Percentiles rank a stretch among this genome's conserved stretches.
Conservation (phyloP, 2,113 vertebrate genomes). For the Oostethus manadensis region DNA sequence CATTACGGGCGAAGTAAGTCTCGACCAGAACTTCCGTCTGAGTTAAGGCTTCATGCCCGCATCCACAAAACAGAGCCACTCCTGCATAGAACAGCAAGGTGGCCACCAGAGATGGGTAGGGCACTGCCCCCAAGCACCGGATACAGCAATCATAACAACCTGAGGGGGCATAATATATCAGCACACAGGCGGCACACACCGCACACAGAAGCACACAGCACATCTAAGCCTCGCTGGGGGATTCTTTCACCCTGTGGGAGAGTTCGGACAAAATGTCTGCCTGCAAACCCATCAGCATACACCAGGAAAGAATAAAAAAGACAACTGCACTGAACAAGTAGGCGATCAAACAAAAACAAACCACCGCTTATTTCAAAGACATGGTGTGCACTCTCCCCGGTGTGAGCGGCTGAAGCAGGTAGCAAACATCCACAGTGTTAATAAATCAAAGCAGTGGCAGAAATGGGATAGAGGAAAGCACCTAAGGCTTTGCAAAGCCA, state of each 20-base stretch:
- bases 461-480: conserved; percentile 68
- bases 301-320: conserved; percentile 37
- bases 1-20: conserved; percentile 91
- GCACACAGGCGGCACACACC: conserved; percentile 72
- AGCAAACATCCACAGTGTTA: conserved; percentile 64
- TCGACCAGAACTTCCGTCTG: conserved; percentile 88
- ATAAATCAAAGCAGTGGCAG: conserved; percentile 57
- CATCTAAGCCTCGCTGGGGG: conserved; percentile 54
- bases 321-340: conserved; percentile 41
- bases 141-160: conserved; percentile 96
- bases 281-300: conserved; percentile 55
- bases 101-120: conserved; percentile 92
- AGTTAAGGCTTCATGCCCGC: conserved; percentile 90
- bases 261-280: conserved; percentile 35
- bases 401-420: conserved; percentile 54
- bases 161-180: conserved; percentile 78
- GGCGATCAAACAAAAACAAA: conserved; percentile 53
- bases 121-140: conserved; percentile 91
- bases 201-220: conserved; percentile 76
- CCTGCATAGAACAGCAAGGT: conserved; percentile 93
- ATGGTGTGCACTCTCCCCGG: conserved; percentile 41
- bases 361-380: conserved; percentile 33
- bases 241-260: conserved; percentile 24
- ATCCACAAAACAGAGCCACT: conserved; percentile 93
- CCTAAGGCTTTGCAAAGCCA: conserved; percentile 80